phyloP scores from a whole-genome alignment of 2,113 vertebrate genomes.

The Struthio camelus region DNA sequence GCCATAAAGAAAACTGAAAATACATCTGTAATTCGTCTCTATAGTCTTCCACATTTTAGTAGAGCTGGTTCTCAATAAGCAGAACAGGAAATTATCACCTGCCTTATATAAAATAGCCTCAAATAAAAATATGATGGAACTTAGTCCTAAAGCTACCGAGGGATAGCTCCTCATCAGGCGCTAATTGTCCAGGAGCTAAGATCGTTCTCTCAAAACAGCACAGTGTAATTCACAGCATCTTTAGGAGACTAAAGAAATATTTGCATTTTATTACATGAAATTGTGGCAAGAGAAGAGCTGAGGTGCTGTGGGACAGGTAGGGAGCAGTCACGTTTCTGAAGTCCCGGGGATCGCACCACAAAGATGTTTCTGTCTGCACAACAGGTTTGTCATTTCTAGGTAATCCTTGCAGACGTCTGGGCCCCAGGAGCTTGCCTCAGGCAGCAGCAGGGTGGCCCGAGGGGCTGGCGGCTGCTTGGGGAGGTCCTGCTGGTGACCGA shows the following conservation, averaged over 20 bases:
- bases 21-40: background rate
- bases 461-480: no score
- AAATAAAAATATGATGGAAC: background rate
- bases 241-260: background rate
- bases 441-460: no score
- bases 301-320: background rate
- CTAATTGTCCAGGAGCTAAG: background rate
- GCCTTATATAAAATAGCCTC: background rate
- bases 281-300: background rate
- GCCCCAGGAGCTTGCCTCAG: background rate
- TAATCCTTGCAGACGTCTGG: background rate
- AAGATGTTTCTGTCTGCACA: no score
- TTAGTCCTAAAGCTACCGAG: accelerated
- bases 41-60: background rate
- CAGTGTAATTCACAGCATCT: background rate
- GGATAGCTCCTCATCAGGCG: background rate
- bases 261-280: background rate
- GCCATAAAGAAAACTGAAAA: background rate
- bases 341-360: no score
- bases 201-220: background rate
- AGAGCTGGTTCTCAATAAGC: background rate
- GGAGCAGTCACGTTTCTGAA: background rate
- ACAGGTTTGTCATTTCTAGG: no score
- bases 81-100: background rate
- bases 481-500: no score